These are phyloP conservation scores for Drosophila nr. perissopoda DNA, from an alignment of 2,888 invertebrate genomes.

Conservation along the genomic window DNA sequence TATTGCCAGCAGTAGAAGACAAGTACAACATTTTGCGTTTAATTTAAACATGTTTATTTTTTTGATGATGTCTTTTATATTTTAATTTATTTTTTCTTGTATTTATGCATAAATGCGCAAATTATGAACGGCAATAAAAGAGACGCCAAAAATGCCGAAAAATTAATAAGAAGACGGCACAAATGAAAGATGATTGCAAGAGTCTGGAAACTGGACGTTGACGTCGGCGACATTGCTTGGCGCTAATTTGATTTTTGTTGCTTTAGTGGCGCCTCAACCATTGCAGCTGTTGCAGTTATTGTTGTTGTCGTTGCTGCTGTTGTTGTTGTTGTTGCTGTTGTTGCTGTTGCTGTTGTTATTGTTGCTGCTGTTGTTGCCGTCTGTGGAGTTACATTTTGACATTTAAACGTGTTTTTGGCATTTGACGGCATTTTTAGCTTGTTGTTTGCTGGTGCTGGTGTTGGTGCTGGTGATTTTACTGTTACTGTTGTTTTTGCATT, in stretches of 20 bases:
- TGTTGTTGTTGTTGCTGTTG: slow-evolving; percentile 61
- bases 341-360: slow-evolving; percentile 17
- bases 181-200: slow-evolving; percentile 1
- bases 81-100: slow-evolving; percentile 12
- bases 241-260: slow-evolving; percentile 78
- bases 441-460: slow-evolving; percentile 3
- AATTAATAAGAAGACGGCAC: slow-evolving; percentile 55
- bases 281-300: slow-evolving; percentile 70
- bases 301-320: slow-evolving; percentile 27
- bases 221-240: slow-evolving; percentile 56
- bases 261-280: slow-evolving; percentile 69
- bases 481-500: slow-evolving; percentile 27
- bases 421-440: slow-evolving; percentile 66
- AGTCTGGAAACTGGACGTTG: slow-evolving; percentile 36
- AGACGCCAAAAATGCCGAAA: slow-evolving; percentile 26
- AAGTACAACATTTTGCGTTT: slow-evolving; percentile 59
- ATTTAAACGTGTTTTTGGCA: slow-evolving; percentile 79
- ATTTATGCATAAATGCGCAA: slow-evolving; percentile 68
- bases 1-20: slow-evolving; percentile 52
- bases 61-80: slow-evolving; percentile 6
- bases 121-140: slow-evolving; percentile 57
- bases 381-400: slow-evolving; percentile 72
- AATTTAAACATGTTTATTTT: slow-evolving; percentile 52
- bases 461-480: slow-evolving; percentile 21
- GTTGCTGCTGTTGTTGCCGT: slow-evolving; percentile 25